Evolutionary conservation across 2,888 invertebrate species (phyloP), one percentile per base, ranked within the genome.

Genomic region (Pycnomerus fuliginosus): DNA sequence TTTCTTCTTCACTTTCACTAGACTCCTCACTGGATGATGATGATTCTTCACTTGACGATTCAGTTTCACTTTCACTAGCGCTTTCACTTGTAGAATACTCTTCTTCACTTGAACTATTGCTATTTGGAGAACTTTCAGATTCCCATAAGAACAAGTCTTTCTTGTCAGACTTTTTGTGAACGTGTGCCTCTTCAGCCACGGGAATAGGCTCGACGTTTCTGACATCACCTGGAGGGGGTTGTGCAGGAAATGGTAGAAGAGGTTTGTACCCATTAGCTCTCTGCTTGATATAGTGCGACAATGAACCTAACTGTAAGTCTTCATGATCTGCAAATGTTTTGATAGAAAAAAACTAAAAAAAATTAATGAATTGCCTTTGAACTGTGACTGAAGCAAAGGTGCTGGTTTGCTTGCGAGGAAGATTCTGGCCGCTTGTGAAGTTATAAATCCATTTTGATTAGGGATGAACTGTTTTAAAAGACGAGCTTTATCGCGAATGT

Each of bases 341-440:
- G n/a, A n/a, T n/a, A n/a, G n/a, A n/a, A n/a, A n/a, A 8, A 8
- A 20, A 20, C 5, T 20, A 20, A 20, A 22, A 42, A 36, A 35
- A 23, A 25, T 16, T 20, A 20, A 5, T 20, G 8, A 20, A 8
- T 68, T 64, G 79, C 88, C 86, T 73, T 85, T 85, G 61, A 89
- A 90, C 64, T 84, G 85, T 29, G 93, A 92, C 64, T 90, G 85
- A 13, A 95, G 73, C 4, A 90, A 80, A 0, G 98, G 98, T 12
- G 97, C 95, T 1, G 97, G 97, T 70, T 99, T 99, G 5, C 88
- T 82, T 0, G 91, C 85, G 38, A 97, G 76, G 68, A 99, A 94
- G 53, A 99, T 89, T 55, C 85, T 82, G 45, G 84, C 83, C 0
- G 91, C 89, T 63, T 85, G 80, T 43, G 80, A 76, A 48, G 56